Conservation (phyloP, 2,888 invertebrate species). For the Mimas tiliae region DNA sequence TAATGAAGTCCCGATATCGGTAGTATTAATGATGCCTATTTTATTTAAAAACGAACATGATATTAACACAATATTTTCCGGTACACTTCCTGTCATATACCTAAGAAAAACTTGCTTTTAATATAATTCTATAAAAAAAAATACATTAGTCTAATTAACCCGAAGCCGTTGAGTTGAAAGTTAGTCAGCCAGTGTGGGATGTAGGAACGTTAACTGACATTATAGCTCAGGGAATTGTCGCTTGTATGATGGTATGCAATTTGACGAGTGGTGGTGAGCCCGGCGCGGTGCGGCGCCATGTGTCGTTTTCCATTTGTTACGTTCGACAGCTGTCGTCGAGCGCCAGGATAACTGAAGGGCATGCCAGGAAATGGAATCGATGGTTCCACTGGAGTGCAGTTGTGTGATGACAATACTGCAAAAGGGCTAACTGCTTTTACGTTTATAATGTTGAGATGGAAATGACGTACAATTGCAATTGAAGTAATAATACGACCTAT, state of each 20-base stretch:
- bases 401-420: too few relatives aligned
- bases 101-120: too few relatives aligned
- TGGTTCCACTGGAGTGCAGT: neutral
- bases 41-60: too few relatives aligned
- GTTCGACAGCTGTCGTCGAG: constrained; percentile 6
- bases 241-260: neutral
- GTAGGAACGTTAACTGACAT: neutral
- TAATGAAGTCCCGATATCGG: too few relatives aligned
- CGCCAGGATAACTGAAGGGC: neutral
- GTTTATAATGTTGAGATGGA: neutral
- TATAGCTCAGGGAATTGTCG: neutral
- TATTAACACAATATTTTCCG: too few relatives aligned
- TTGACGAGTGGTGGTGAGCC: neutral
- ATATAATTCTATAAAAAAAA: too few relatives aligned
- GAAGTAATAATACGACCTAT: too few relatives aligned
- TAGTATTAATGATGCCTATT: too few relatives aligned
- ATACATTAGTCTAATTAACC: neutral
- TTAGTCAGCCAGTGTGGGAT: neutral
- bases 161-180: neutral
- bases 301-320: constrained; percentile 11
- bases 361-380: constrained; percentile 1
- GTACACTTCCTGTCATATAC: too few relatives aligned
- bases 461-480: too few relatives aligned
- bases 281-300: neutral
- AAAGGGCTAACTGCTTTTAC: neutral